phyloP scores from a whole-genome alignment of 1,140 invertebrate species.

The Coenobita brevimanus region DNA sequence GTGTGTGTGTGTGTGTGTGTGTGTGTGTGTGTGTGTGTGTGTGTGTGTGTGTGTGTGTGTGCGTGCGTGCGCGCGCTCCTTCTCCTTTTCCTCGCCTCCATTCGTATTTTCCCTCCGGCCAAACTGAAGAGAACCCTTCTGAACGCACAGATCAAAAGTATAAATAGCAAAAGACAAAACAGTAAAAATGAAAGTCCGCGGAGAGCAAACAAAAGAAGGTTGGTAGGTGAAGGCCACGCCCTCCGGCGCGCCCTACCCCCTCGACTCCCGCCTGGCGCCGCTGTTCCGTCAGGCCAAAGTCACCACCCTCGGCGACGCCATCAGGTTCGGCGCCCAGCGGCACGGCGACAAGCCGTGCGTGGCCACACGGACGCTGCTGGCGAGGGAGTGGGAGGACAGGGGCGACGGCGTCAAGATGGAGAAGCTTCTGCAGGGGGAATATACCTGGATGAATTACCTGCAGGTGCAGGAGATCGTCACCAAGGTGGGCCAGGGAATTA shows the following conservation, averaged over 20 bases:
- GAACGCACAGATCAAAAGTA: neutral
- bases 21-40: constrained; percentile 13
- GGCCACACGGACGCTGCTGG: constrained; percentile 76
- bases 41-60: neutral
- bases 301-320: constrained; percentile 54
- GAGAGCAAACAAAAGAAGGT: constrained; percentile 48
- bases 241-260: constrained; percentile 53
- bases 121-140: too few species aligned
- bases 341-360: constrained; percentile 74
- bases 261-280: constrained; percentile 53
- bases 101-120: neutral
- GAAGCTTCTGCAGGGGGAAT: constrained; percentile 77
- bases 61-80: neutral
- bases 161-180: neutral
- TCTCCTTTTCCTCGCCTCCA: neutral
- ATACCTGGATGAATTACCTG: constrained; percentile 76
- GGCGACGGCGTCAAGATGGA: too few species aligned
- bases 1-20: neutral
- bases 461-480: constrained; percentile 74
- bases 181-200: constrained; percentile 55
- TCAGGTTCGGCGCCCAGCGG: constrained; percentile 59
- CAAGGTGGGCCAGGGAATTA: constrained; percentile 74
- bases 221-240: constrained; percentile 63
- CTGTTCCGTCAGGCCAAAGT: constrained; percentile 58
- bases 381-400: too few species aligned